Evolutionary conservation across 1,140 invertebrate species (phyloP), one percentile per base, ranked within the genome.

Genomic region (Drosophila kepulauana): DNA sequence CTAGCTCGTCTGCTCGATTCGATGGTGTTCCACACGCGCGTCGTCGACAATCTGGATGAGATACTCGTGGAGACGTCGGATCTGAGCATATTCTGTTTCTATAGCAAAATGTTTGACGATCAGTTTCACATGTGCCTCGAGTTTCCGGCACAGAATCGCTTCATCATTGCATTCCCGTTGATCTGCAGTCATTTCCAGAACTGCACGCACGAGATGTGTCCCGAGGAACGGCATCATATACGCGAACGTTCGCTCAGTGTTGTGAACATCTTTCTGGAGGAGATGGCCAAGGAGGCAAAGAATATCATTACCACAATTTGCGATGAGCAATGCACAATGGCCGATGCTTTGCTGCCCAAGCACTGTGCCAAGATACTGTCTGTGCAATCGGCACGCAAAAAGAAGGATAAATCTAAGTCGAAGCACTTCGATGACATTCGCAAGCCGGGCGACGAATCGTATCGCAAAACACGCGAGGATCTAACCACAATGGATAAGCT

Each of bases 91-190:
- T 99, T 99, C 91, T 99, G 97, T 92, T 99, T 99, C 92, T 99
- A 99, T 91, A 98, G 96, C 82, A 98, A 98, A 94, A 97, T 98
- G 91, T 99, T 99, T 94, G 98, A 99, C 91, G 98, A 98, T 91
- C 98, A 99, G 92, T 99, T 99, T 91, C 98, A 99, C 86, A 98
- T 99, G 97, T 99, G 98, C 93, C 94, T 99, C 78, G 98, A 99
- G 93, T 99, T 99, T 93, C 98, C 98, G 25, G 98, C 98, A 16
- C 98, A 99, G 93, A 99, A 99, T 93, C 95, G 98, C 16, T 99
- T 97, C 88, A 99, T 99, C 69, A 97, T 99, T 74, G 97, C 98
- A 33, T 99, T 99, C 93, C 99, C 99, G 10, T 94, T 99, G 62
- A 98, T 99, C 80, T 99, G 99, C 93, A 97, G 97, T 74, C 99